Evolutionary conservation across 2,113 vertebrate genomes (phyloP).

Genomic region (Ictalurus furcatus): DNA sequence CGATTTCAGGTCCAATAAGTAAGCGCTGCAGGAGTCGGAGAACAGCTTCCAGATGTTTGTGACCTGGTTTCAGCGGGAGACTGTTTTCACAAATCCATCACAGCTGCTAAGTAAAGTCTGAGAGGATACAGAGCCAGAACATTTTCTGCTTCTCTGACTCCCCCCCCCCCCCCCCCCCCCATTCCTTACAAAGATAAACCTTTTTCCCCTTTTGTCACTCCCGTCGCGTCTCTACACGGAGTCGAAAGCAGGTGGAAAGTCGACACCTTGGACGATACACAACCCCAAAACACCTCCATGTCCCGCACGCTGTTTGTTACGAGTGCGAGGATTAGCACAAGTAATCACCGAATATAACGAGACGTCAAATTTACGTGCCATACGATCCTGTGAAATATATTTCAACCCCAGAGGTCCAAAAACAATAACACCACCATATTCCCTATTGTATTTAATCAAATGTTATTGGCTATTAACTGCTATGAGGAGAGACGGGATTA

Average conservation of each 20-base stretch:
- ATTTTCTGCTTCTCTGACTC: slow-evolving; percentile 9
- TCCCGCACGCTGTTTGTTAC: neutral
- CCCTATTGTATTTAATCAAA: no score
- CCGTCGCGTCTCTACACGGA: neutral
- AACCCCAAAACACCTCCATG: neutral
- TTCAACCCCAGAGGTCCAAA: neutral
- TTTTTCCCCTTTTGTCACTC: neutral
- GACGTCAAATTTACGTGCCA: neutral
- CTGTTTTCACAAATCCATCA: slow-evolving; percentile 66
- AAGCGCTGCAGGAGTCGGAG: slow-evolving; percentile 60
- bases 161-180: no score
- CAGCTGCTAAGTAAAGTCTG: slow-evolving; percentile 63
- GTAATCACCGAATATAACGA: neutral
- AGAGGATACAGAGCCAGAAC: slow-evolving; percentile 40
- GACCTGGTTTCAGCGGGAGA: slow-evolving; percentile 65
- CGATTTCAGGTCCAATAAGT: slow-evolving; percentile 67
- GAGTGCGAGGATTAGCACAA: neutral
- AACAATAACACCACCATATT: neutral
- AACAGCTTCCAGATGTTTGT: slow-evolving; percentile 71
- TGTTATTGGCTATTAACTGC: neutral
- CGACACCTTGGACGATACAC: neutral
- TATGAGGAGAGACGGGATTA: neutral
- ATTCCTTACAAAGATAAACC: neutral
- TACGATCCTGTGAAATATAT: no score
- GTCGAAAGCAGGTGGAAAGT: neutral